Conservation (phyloP, 92 coral and sea anemone genomes). For the Parazoanthus darwini region DNA sequence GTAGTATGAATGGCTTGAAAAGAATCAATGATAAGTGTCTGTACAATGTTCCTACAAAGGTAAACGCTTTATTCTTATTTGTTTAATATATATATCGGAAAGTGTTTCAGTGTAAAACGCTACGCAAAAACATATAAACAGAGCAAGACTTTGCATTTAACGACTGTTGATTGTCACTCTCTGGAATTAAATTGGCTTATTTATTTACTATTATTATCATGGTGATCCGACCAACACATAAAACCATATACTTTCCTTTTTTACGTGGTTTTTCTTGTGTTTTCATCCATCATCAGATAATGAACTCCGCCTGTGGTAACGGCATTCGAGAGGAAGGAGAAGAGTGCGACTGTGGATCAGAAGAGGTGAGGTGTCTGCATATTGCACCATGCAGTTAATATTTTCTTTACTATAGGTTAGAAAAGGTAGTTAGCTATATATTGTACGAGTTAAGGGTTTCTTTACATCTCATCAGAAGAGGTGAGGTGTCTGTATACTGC, state of each 20-base stretch:
- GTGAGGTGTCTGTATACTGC: no score
- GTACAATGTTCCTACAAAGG: slow-evolving; percentile 48
- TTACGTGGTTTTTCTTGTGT: background rate
- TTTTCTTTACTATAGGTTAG: background rate
- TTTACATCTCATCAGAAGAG: no score
- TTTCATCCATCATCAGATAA: background rate
- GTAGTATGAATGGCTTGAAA: slow-evolving; percentile 47
- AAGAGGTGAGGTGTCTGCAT: background rate
- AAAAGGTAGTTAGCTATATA: background rate
- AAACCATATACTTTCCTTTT: no score
- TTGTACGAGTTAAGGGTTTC: no score
- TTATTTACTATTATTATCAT: no score
- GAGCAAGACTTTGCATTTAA: no score
- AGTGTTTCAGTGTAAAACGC: background rate
- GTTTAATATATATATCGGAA: background rate
- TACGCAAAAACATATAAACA: no score
- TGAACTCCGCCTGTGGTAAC: slow-evolving; percentile 2
- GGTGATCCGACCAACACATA: background rate
- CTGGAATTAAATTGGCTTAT: no score
- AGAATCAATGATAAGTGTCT: slow-evolving; percentile 45
- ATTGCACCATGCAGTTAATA: no score
- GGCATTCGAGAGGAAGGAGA: slow-evolving; percentile 5
- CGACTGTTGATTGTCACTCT: no score
- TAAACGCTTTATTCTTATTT: background rate
- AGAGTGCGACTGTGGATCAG: slow-evolving; percentile 5